phyloP scores from a whole-genome alignment of 1,140 invertebrate species.

The Globodera ellingtonae region DNA sequence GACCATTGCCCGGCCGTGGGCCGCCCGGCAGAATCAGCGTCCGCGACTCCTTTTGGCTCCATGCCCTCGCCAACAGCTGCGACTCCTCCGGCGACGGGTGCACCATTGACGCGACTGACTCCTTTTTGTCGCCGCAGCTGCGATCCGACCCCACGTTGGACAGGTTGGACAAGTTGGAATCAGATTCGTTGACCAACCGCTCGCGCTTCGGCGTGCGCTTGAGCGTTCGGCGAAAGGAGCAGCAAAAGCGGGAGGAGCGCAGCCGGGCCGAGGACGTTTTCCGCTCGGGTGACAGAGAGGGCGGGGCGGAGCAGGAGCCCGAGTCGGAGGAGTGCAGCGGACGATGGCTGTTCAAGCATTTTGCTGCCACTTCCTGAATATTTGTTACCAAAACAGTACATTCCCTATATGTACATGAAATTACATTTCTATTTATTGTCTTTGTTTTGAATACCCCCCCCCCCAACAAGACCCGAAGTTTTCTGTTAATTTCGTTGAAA shows the following conservation, averaged over 20 bases:
- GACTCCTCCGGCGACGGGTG: constrained; percentile 5
- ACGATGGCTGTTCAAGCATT: constrained; percentile 11
- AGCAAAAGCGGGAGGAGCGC: constrained; percentile 11
- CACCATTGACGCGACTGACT: background rate
- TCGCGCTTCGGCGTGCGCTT: background rate
- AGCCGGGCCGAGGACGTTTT: background rate
- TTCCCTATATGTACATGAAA: too few relatives aligned
- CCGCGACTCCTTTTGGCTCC: constrained; percentile 2
- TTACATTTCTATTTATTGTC: too few relatives aligned
- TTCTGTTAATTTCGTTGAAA: too few relatives aligned
- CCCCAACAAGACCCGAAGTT: too few relatives aligned
- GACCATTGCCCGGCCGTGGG: background rate
- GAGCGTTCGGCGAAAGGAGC: constrained; percentile 25
- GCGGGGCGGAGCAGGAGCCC: constrained; percentile 10
- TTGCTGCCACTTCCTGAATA: background rate
- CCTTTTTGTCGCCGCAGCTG: background rate
- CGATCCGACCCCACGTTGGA: constrained; percentile 2
- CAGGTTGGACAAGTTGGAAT: background rate
- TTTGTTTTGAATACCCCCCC: too few relatives aligned
- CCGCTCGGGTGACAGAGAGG: constrained; percentile 24
- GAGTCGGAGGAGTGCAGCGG: constrained; percentile 24
- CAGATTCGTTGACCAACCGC: constrained; percentile 4
- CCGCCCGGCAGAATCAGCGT: background rate
- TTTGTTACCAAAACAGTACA: background rate
- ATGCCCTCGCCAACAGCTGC: background rate